phyloP scores from a whole-genome alignment of 2,797 vertebrate species.

The Eospalax fontanierii region DNA sequence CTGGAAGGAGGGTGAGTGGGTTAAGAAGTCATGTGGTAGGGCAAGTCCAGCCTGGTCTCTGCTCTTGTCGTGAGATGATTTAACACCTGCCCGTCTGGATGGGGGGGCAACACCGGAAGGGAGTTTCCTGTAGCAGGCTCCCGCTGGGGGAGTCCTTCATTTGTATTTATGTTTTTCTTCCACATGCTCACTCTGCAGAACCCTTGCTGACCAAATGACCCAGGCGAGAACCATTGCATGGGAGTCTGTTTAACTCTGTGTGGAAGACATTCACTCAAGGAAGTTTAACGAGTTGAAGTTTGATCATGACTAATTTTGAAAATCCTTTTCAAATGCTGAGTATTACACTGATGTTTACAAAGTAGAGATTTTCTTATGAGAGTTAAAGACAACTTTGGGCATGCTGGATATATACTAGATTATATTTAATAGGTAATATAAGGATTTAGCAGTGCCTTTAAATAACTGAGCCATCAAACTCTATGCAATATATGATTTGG shows the following conservation, averaged over 20 bases:
- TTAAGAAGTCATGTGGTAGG: too few species aligned
- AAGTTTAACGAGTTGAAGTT: neutral
- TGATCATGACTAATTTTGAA: neutral
- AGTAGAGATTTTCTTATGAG: neutral
- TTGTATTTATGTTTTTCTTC: neutral
- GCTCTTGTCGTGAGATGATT: neutral
- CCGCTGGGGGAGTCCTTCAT: neutral
- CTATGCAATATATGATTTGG: neutral
- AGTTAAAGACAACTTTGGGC: neutral
- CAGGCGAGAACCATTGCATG: neutral
- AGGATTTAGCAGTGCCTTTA: neutral
- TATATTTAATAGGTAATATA: constrained; percentile 28
- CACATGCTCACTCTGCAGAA: too few species aligned
- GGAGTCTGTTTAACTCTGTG: neutral
- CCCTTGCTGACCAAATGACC: neutral
- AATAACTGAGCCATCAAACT: constrained; percentile 30
- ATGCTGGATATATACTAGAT: neutral
- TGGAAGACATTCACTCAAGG: neutral
- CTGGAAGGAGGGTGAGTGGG: neutral
- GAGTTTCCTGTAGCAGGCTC: neutral
- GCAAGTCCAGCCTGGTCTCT: neutral
- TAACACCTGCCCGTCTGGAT: neutral
- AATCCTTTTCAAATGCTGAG: neutral
- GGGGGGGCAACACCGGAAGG: neutral
- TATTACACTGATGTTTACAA: neutral